Conservation (phyloP, 2,797 vertebrate species). For the Craterocephalus amniculus region DNA sequence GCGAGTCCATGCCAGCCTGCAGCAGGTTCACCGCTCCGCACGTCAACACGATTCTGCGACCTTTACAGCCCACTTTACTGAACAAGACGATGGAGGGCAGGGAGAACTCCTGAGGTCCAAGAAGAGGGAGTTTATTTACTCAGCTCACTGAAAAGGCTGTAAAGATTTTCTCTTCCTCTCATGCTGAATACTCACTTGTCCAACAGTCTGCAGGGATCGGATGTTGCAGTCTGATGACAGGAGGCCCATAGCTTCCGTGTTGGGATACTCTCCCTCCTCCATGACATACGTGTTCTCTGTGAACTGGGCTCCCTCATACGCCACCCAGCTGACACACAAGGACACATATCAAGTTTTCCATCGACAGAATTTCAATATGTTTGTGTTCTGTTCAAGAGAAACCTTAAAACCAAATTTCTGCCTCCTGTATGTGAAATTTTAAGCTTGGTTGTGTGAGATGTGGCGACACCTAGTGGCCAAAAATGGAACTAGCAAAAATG, state of each 20-base stretch:
- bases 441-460: background rate
- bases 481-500: background rate
- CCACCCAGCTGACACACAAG: constrained; percentile 86
- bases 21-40: constrained; percentile 83
- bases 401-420: background rate
- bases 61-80: constrained; percentile 87
- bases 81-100: constrained; percentile 89
- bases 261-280: constrained; percentile 92
- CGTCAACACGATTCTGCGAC: constrained; percentile 85
- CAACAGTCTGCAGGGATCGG: constrained; percentile 86
- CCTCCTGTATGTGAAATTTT: background rate
- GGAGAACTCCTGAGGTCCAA: constrained; percentile 88
- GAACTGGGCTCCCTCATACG: constrained; percentile 88
- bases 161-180: background rate
- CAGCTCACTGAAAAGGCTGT: background rate
- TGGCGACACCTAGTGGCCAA: background rate
- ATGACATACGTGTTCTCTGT: constrained; percentile 90
- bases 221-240: constrained; percentile 76
- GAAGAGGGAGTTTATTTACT: background rate
- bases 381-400: background rate
- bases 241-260: constrained; percentile 88
- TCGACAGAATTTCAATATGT: background rate
- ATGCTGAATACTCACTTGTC: constrained; percentile 84
- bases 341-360: background rate
- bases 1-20: constrained; percentile 84